Conservation (phyloP, 2,888 invertebrate genomes). For the Drosophila rubida region DNA sequence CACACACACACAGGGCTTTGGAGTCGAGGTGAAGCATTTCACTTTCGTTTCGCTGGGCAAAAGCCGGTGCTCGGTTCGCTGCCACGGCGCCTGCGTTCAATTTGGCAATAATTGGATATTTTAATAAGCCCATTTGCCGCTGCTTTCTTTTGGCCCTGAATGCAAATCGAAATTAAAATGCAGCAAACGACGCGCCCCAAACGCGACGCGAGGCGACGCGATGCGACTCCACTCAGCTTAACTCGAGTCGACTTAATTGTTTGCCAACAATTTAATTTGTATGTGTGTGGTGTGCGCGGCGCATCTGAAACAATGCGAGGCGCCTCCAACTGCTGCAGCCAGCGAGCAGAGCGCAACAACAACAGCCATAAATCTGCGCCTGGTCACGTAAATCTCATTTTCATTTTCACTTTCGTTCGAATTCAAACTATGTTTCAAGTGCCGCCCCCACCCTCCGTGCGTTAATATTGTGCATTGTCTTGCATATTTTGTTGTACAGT, state of each 20-base stretch:
- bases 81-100: constrained; percentile 54
- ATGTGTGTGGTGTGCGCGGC: constrained; percentile 18
- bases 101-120: constrained; percentile 77
- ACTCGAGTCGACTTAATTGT: not conserved
- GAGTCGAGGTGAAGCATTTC: constrained; percentile 59
- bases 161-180: constrained; percentile 77
- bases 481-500: not conserved
- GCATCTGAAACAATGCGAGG: constrained; percentile 50
- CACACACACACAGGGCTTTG: constrained; percentile 15
- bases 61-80: not conserved
- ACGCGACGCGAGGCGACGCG: not conserved
- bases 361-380: constrained; percentile 57
- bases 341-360: constrained; percentile 4
- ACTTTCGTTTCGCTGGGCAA: constrained; percentile 64
- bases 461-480: constrained; percentile 38
- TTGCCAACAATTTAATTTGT: constrained; percentile 39
- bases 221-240: not conserved
- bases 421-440: constrained; percentile 40
- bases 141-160: constrained; percentile 75
- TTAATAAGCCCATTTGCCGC: constrained; percentile 67
- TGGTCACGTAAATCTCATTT: constrained; percentile 64
- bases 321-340: constrained; percentile 29
- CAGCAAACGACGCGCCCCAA: constrained; percentile 56
- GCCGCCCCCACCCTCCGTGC: not conserved
- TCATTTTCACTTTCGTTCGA: constrained; percentile 65